These are phyloP conservation scores for Lingula anatina DNA, from an alignment of 2,888 invertebrate species.

Conservation along the genomic window DNA sequence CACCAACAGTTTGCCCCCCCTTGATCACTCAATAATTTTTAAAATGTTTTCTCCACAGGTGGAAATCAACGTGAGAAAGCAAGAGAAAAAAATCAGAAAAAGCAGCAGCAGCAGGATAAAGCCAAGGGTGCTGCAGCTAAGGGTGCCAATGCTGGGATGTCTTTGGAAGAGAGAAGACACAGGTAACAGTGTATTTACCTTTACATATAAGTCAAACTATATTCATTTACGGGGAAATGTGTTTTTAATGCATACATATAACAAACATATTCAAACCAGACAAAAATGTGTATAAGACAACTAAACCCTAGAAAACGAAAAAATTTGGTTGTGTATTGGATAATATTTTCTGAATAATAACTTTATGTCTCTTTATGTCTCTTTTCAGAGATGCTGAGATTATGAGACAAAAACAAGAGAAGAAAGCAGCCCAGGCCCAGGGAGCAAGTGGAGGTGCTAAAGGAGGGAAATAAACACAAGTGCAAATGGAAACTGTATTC, in stretches of 20 bases:
- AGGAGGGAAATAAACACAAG: too few relatives aligned
- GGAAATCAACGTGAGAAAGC: constrained; percentile 49
- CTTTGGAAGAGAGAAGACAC: constrained; percentile 36
- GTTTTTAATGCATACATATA: too few relatives aligned
- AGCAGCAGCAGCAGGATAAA: constrained; percentile 26
- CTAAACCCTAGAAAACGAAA: too few relatives aligned
- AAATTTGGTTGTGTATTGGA: too few relatives aligned
- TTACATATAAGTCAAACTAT: background rate
- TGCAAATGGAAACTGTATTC: too few relatives aligned
- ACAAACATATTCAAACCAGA: too few relatives aligned
- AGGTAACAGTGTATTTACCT: constrained; percentile 21
- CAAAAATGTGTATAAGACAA: too few relatives aligned
- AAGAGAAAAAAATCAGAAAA: constrained; percentile 39
- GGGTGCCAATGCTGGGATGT: constrained; percentile 33
- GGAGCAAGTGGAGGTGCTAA: constrained; percentile 2
- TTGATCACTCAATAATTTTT: too few relatives aligned
- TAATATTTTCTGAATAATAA: too few relatives aligned
- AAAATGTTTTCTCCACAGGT: constrained; percentile 22
- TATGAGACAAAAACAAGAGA: constrained; percentile 36
- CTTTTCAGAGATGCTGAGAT: constrained; percentile 37
- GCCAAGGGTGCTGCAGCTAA: constrained; percentile 22
- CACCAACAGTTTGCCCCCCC: too few relatives aligned
- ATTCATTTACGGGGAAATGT: too few relatives aligned
- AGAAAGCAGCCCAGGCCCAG: constrained; percentile 12
- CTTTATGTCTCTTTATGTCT: too few relatives aligned